Evolutionary conservation across 2,797 vertebrate genomes (phyloP), one percentile per base, ranked within the genome.

Genomic region (Chromis chromis): DNA sequence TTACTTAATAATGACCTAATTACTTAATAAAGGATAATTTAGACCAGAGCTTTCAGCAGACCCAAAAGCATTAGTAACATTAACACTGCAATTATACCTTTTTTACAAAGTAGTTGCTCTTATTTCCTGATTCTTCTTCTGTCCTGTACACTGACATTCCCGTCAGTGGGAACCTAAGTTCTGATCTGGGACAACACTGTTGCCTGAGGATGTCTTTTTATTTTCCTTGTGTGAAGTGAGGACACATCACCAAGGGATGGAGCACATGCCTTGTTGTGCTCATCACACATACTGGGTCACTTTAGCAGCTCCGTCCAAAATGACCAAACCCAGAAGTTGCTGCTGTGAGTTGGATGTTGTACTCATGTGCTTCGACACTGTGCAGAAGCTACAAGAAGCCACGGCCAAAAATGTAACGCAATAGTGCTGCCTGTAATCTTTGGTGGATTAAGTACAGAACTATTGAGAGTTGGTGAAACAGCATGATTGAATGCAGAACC

Each of bases 101-200:
- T 36, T 36, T 12, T 10, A 36, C 33, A 36, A 36, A 36, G 33
- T 12, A 10, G 33, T 36, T 36, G 33, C 33, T 42, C 40, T 42
- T 39, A 70, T 80, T 82, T 81, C 39, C 49, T 39, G 17, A 65
- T 54, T 69, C 21, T 36, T 73, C 19, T 62, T 31, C 53, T 74
- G 54, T 59, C 49, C 60, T 73, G 49, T 44, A 39, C 42, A 52
- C 19, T n/a, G 53, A 85, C 84, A 93, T 91, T 92, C 84, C 91
- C 89, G 82, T 71, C 50, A 69, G 53, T 81, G 91, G 90, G 94
- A 95, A 94, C 84, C 31, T 70, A 89, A 94, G 87, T 88, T 67
- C 61, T 70, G 93, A 88, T 84, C 84, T 89, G 94, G 91, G 89
- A 93, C 91, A 91, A 84, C 76, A 59, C 85, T 63, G 46, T 79